Base-by-base conservation (phyloP, 2,888 invertebrate species). In the Pollenia griseotomentosa region DNA sequence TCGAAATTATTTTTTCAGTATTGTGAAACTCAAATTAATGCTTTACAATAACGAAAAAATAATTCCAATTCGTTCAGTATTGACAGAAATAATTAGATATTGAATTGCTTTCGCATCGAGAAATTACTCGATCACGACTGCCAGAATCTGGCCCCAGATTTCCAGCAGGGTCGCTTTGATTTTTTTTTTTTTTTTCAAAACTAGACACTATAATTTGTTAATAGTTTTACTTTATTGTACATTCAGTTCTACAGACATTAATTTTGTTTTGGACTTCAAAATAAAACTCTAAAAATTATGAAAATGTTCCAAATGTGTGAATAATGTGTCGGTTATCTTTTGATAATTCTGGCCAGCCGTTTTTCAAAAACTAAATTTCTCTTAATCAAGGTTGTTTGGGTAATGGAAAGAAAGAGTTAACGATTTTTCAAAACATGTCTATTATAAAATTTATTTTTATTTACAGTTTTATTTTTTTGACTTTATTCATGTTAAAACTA, bases 311-410 rank as follows among this genome's bases (percentile, higher is more conserved):
- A 73, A 88, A 88, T 81, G 89, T 88, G 88, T 89, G 89, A 89
- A 89, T 88, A 89, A 88, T 89, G 87, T 89, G 86, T 85, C 87
- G 88, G 88, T 84, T 84, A 84, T 82, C 82, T 84, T 88, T 88
- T 86, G 83, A 83, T 85, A 77, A 82, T 59, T 44, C 61, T 46
- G 33, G 23, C 42, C 61, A 19, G 42, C 51, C 42, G 33, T 23
- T 55, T 70, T 53, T 53, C 11, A 46, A 6, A 61, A 23, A 16
- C 0, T 40, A 79, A 83, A 79, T 77, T 82, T 87, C 74, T 74
- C 33, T 70, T 55, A 84, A 77, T 84, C 84, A 81, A 81, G 80
- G 83, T 81, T 81, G 48, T 46, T 46, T 2, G 11, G 19, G 2
- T 16, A 16, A 8, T 9, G 9, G 61, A 19, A 6, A 14, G 51